A percentile compares a stretch with the other conserved stretches of the same genome.
These are phyloP conservation scores for Gasterosteus nipponicus DNA, from an alignment of 2,113 vertebrate genomes.

Conservation along the genomic window DNA sequence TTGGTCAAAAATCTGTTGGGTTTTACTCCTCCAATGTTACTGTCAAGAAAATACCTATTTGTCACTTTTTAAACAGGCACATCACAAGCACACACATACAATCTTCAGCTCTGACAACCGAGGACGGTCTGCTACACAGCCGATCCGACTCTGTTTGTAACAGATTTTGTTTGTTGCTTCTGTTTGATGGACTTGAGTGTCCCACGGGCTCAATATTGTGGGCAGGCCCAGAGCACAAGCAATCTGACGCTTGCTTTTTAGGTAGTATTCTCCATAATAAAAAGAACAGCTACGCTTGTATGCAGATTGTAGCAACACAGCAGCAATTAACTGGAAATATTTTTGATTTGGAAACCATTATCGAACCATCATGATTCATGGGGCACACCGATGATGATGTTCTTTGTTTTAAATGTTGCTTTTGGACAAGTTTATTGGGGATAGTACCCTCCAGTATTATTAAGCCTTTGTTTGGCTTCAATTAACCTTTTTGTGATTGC, in stretches of 20 bases:
- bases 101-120: slow-evolving; percentile 34
- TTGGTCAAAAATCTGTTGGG: slow-evolving; percentile 50
- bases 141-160: slow-evolving; percentile 41
- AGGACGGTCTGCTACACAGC: slow-evolving; percentile 47
- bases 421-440: slow-evolving; percentile 44
- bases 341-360: slow-evolving; percentile 7
- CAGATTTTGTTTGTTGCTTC: slow-evolving; percentile 70
- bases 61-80: slow-evolving; percentile 37
- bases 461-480: slow-evolving; percentile 65
- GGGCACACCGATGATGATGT: slow-evolving; percentile 9
- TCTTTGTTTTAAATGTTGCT: slow-evolving; percentile 46
- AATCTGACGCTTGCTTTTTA: slow-evolving; percentile 39
- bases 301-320: not conserved
- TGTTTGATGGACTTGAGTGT: slow-evolving; percentile 62
- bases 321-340: slow-evolving; percentile 5
- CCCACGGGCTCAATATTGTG: slow-evolving; percentile 53
- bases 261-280: slow-evolving; percentile 22
- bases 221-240: slow-evolving; percentile 52
- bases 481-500: slow-evolving; percentile 73
- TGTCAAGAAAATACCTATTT: slow-evolving; percentile 55
- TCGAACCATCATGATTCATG: not conserved
- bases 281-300: slow-evolving; percentile 4
- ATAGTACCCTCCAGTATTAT: slow-evolving; percentile 46
- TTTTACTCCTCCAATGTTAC: slow-evolving; percentile 51
- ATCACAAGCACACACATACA: slow-evolving; percentile 30